These are phyloP conservation scores for Alethe castanea DNA, from an alignment of 2,113 vertebrate genomes.

Conservation along the genomic window DNA sequence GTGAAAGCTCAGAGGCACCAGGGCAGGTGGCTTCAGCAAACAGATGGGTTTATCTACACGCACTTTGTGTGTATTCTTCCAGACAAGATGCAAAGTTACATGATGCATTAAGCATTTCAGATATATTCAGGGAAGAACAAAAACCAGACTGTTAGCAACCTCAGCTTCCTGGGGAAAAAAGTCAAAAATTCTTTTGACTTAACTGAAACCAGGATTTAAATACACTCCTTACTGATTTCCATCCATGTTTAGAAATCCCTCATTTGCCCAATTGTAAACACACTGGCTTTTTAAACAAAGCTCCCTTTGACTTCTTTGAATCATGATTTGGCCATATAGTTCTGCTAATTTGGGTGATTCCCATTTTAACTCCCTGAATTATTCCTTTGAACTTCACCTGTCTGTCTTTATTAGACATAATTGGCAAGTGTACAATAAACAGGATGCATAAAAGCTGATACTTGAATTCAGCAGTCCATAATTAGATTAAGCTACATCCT, in stretches of 20 bases:
- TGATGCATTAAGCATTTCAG: not conserved
- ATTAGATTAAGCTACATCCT: conserved; percentile 42
- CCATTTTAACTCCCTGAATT: not conserved
- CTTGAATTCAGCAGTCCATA: not conserved
- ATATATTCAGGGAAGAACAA: not conserved
- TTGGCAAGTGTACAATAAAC: conserved; percentile 38
- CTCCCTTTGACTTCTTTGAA: not conserved
- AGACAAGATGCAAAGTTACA: not conserved
- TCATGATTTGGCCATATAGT: not conserved
- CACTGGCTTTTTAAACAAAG: not conserved
- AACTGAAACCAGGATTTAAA: not conserved
- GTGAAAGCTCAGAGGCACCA: not conserved
- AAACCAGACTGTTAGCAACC: not conserved
- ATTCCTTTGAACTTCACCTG: conserved; percentile 28
- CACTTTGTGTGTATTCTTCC: not conserved
- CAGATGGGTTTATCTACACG: not conserved
- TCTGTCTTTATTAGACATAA: conserved; percentile 22
- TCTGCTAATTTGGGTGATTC: not conserved
- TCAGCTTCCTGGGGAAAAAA: not conserved
- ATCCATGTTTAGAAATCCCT: not conserved
- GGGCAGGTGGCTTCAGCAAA: not conserved
- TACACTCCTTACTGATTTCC: not conserved
- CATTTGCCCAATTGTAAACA: not conserved
- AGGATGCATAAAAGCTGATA: conserved; percentile 51
- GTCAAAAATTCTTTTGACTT: not conserved